Evolutionary conservation across 1,140 invertebrate genomes (phyloP).

Genomic region (Uloborus diversus): DNA sequence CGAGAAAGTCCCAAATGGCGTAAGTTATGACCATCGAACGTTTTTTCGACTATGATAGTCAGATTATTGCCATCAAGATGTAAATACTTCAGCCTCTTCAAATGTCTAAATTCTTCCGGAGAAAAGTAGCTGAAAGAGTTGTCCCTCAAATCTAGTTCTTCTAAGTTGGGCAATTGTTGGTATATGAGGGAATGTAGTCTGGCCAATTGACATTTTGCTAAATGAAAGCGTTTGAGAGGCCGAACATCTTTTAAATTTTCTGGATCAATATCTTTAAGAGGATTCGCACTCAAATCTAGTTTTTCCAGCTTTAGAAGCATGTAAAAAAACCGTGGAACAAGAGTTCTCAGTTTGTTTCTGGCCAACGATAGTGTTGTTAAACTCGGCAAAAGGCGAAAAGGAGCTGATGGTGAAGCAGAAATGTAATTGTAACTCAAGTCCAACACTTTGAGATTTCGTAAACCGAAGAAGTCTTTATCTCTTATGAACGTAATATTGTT

Average conservation of each 20-base stretch:
- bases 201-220: constrained; percentile 63
- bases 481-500: constrained; percentile 78
- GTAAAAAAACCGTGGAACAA: constrained; percentile 75
- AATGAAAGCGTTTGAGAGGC: constrained; percentile 74
- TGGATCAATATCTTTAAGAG: constrained; percentile 77
- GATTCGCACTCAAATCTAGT: constrained; percentile 80
- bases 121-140: constrained; percentile 76
- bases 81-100: constrained; percentile 71
- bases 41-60: constrained; percentile 74
- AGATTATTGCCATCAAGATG: constrained; percentile 80
- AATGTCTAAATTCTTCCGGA: constrained; percentile 66
- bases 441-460: constrained; percentile 66
- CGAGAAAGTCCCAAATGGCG: constrained; percentile 71
- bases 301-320: constrained; percentile 73
- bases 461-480: constrained; percentile 66
- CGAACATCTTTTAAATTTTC: constrained; percentile 60
- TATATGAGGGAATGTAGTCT: constrained; percentile 60
- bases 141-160: constrained; percentile 65
- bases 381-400: constrained; percentile 74
- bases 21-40: constrained; percentile 72
- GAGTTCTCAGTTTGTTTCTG: constrained; percentile 74
- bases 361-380: constrained; percentile 75
- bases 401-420: constrained; percentile 72
- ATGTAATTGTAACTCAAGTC: constrained; percentile 69
- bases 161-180: constrained; percentile 57